Percentiles rank a stretch among this genome's conserved stretches.
Conservation (phyloP, 1,140 invertebrate genomes). For the Ips nitidus region DNA sequence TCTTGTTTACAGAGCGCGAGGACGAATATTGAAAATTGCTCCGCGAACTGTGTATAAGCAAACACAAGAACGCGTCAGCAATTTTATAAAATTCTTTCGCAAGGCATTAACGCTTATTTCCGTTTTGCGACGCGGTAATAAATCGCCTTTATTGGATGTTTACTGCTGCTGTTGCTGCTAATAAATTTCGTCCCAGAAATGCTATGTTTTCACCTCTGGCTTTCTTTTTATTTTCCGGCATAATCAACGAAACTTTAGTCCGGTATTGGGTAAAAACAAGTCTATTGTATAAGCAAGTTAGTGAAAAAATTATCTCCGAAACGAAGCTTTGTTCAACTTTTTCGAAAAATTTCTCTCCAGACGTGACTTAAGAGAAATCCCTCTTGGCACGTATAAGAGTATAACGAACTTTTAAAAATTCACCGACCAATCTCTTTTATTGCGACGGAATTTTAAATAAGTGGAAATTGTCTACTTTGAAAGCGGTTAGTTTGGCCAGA, state of each 20-base stretch:
- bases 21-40: conserved; percentile 3
- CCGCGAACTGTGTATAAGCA: conserved; percentile 3
- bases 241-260: no score
- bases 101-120: background rate
- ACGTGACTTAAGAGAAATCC: conserved; percentile 26
- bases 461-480: conserved; percentile 16
- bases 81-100: conserved; percentile 1
- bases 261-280: no score
- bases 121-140: background rate
- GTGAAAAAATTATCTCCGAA: no score
- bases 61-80: conserved; percentile 3
- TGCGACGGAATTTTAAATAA: conserved; percentile 36
- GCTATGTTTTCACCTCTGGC: no score
- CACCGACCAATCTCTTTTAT: conserved; percentile 37
- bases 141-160: background rate
- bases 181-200: background rate
- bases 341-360: conserved; percentile 3
- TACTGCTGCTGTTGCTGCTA: background rate
- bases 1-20: background rate
- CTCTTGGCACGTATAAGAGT: conserved; percentile 24
- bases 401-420: conserved; percentile 36
- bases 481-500: background rate
- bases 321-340: background rate
- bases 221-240: no score
- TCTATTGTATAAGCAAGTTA: no score